Evolutionary conservation across 2,888 invertebrate species (phyloP).

Genomic region (Keiferia lycopersicella): DNA sequence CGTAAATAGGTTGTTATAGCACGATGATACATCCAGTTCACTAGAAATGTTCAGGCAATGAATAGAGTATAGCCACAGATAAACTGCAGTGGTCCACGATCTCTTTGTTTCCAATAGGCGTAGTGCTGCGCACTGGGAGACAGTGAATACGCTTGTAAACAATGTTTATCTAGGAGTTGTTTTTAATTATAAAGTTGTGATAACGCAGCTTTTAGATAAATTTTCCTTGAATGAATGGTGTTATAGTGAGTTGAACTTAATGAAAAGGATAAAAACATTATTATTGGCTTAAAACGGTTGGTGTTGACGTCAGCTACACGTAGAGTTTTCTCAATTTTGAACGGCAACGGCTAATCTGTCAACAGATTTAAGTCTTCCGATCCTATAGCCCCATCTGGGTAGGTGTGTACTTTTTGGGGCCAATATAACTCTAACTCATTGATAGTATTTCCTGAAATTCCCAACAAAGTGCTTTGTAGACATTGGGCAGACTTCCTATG

Average conservation of each 20-base stretch:
- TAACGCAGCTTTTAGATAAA: neutral
- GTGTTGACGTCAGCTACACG: neutral
- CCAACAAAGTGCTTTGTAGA: no score
- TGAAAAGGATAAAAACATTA: no score
- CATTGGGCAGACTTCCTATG: no score
- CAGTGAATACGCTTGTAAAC: slow-evolving; percentile 12
- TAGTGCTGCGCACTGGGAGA: neutral
- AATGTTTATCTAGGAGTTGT: neutral
- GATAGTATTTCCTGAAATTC: no score
- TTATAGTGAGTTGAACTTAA: no score
- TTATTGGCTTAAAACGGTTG: neutral
- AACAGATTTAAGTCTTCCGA: no score
- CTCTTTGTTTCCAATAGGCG: slow-evolving; percentile 9
- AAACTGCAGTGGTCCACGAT: neutral
- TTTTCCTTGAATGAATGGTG: neutral
- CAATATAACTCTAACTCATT: no score
- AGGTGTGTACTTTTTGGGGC: no score
- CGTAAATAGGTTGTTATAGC: neutral
- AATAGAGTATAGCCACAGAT: no score
- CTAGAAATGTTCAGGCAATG: neutral
- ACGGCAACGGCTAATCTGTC: no score
- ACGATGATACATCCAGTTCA: neutral
- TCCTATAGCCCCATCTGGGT: no score
- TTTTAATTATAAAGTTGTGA: neutral
- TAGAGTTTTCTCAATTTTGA: no score